These are phyloP conservation scores for Poeciliopsis retropinna DNA, from an alignment of 2,113 vertebrate species.

Conservation along the genomic window DNA sequence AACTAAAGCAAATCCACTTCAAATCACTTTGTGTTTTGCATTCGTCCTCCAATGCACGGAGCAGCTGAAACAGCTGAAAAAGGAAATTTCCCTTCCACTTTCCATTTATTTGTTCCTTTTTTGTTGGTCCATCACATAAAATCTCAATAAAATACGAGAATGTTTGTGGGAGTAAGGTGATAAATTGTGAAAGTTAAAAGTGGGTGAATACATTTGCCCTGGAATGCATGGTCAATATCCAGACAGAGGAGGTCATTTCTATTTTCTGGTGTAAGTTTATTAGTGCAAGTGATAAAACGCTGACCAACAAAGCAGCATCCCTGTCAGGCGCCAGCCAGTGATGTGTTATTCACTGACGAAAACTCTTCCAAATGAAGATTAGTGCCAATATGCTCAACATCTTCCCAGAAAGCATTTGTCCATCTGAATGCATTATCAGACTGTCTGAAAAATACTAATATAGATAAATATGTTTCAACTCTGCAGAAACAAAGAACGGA, in stretches of 20 bases:
- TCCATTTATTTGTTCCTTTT: background rate
- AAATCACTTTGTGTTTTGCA: no score
- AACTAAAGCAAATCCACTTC: no score
- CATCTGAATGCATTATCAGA: conserved; percentile 39
- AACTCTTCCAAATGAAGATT: conserved; percentile 44
- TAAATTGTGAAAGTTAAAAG: background rate
- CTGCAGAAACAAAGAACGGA: conserved; percentile 9
- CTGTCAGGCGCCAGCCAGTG: conserved; percentile 27
- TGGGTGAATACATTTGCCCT: background rate
- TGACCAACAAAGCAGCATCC: conserved; percentile 31
- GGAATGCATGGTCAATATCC: conserved; percentile 5
- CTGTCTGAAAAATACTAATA: conserved; percentile 27
- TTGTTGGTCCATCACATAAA: background rate
- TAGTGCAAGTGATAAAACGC: conserved; percentile 35
- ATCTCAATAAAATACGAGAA: background rate
- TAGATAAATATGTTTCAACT: conserved; percentile 30
- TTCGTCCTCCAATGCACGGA: no score
- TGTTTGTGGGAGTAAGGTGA: background rate
- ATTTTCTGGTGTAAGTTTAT: conserved; percentile 25
- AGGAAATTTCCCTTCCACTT: background rate
- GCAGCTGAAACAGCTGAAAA: no score
- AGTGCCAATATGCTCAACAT: conserved; percentile 30
- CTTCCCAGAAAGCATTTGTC: conserved; percentile 53
- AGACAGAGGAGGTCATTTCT: background rate
- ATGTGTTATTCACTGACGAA: conserved; percentile 42